A percentile compares a stretch with the other conserved stretches of the same genome.
These are phyloP conservation scores for Ichneumon xanthorius DNA, from an alignment of 2,888 invertebrate genomes.

Conservation along the genomic window DNA sequence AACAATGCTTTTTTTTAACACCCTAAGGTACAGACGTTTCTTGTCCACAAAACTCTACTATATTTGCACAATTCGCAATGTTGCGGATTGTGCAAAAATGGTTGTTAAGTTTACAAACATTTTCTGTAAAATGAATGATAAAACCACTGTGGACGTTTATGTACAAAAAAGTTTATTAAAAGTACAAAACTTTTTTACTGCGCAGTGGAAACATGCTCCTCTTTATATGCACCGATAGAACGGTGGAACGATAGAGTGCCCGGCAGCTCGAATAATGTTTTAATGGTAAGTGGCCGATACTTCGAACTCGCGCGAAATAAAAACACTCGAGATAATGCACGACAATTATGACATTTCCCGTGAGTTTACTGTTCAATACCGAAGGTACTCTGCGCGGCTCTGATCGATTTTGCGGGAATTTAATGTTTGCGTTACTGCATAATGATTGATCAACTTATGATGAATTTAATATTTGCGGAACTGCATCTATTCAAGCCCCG, in stretches of 20 bases:
- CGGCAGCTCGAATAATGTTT: background rate
- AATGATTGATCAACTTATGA: background rate
- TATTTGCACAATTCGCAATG: no score
- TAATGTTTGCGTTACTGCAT: background rate
- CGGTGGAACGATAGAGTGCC: background rate
- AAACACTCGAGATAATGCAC: background rate
- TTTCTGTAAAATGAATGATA: no score
- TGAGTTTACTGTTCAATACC: background rate
- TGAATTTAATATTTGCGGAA: background rate
- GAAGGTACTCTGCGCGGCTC: background rate
- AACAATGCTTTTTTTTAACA: no score
- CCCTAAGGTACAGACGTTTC: background rate
- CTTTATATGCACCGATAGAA: no score
- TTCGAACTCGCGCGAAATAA: background rate
- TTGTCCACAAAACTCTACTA: background rate
- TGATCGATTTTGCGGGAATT: background rate
- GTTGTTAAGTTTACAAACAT: no score
- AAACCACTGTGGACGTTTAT: background rate
- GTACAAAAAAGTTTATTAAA: background rate
- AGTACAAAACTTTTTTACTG: background rate
- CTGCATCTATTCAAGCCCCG: background rate
- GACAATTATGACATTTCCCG: background rate
- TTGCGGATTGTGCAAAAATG: no score
- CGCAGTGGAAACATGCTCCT: no score
- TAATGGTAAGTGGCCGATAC: background rate